Base-by-base conservation (phyloP, 2,888 invertebrate species). In the Catonia carolina region DNA sequence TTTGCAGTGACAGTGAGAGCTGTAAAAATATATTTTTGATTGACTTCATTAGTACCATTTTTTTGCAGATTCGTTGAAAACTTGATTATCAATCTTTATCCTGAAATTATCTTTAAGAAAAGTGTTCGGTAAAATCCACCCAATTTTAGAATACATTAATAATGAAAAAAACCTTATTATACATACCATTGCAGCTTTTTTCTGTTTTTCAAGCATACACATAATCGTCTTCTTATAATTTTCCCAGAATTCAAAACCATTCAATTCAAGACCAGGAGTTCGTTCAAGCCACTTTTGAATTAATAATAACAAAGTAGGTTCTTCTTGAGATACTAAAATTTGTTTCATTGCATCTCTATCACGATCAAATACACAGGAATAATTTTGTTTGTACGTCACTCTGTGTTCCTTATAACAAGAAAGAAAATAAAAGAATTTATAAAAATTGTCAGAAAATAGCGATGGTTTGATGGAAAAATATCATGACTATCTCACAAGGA, bases 281-380 rank as follows among this genome's bases (percentile, higher is more conserved):
- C 97, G 78, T 66, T 94, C 94, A 60, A 98, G 73, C 98, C 98
- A 98, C 45, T 86, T 78, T 72, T 96, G 88, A 20, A 99, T 87
- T 22, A 98, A 77, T 53, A 84, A 83, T 36, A 89, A 78, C 5
- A 99, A 77, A 0, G 95, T 91, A 1, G 91, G 92, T 64, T 93
- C 89, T 5, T 77, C 77, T 72, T 94, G 89, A 0, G 94, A 94
- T 54, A 71, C 70, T 62, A 78, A 77, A 35, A 83, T 76, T 35
- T 78, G 75, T 48, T 74, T 72, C 52, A 80, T 71, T 0, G 82
- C 83, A 18, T 78, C 76, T 1, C 80, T 77, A 66, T 91, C 86
- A 37, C 83, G 80, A 5, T 88, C 87, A 66, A 95, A 96, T 1
- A 90, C 93, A 14, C 83, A 81, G 59, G 84, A 81, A 73, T 98